A percentile compares a stretch with the other conserved stretches of the same genome.
Evolutionary conservation across 92 coral and sea anemone genomes (phyloP).

Genomic region (Nematostella vectensis): DNA sequence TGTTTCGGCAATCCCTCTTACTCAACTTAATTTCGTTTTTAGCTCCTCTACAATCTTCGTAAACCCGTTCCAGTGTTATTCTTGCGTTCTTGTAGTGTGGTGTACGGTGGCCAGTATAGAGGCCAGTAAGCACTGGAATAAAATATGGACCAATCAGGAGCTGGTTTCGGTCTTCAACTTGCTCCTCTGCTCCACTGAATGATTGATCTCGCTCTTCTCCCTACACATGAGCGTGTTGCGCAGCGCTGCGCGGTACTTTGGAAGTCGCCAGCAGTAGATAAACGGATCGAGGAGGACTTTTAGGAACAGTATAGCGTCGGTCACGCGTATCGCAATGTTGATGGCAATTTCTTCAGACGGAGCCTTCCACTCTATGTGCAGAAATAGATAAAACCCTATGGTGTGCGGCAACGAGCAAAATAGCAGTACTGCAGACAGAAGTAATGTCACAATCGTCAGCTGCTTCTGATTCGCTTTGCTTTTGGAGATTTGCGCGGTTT

Average conservation of each 20-base stretch:
- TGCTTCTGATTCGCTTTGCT: slow-evolving; percentile 30
- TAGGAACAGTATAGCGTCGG: slow-evolving; percentile 50
- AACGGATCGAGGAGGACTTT: slow-evolving; percentile 75
- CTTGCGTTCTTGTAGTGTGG: too few species aligned
- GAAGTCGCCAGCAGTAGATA: slow-evolving; percentile 71
- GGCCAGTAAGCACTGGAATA: too few species aligned
- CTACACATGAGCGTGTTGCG: slow-evolving; percentile 24
- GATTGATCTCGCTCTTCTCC: neutral
- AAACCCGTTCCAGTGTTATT: too few species aligned
- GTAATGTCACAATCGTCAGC: slow-evolving; percentile 42
- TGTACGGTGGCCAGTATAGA: too few species aligned
- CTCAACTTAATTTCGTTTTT: too few species aligned
- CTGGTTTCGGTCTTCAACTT: neutral
- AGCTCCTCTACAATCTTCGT: too few species aligned
- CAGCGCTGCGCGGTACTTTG: slow-evolving; percentile 62
- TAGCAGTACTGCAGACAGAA: slow-evolving; percentile 41
- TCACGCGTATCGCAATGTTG: slow-evolving; percentile 55
- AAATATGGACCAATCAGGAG: too few species aligned
- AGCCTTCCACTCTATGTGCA: slow-evolving; percentile 17
- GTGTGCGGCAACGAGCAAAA: slow-evolving; percentile 49
- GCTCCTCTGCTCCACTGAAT: neutral
- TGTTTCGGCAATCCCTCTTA: too few species aligned
- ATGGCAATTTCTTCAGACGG: slow-evolving; percentile 35
- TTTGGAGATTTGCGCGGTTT: neutral
- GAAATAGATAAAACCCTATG: slow-evolving; percentile 35